Percentiles rank a stretch among this genome's conserved stretches.
phyloP scores from a whole-genome alignment of 2,888 invertebrate genomes.

The Synergus itoensis region DNA sequence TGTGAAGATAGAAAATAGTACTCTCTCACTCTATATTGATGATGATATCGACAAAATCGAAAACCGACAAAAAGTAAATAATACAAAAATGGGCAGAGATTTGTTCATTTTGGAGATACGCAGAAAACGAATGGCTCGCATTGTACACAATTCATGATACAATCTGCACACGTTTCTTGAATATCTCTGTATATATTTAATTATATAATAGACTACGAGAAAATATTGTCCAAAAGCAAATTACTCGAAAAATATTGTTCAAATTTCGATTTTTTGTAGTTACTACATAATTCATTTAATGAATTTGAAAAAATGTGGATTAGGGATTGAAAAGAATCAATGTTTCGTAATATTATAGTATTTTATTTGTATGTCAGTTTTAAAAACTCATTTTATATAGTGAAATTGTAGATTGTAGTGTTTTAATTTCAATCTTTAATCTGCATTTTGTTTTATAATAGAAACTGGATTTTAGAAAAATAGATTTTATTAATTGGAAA shows the following conservation, averaged over 20 bases:
- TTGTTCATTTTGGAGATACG: conserved; percentile 66
- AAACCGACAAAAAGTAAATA: conserved; percentile 66
- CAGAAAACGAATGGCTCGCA: conserved; percentile 48
- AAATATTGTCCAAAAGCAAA: conserved; percentile 33
- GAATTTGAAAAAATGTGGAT: not conserved
- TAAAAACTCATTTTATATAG: not conserved
- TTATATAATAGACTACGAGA: conserved; percentile 26
- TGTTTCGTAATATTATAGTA: not conserved
- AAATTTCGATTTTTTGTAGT: not conserved
- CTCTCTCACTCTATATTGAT: conserved; percentile 78
- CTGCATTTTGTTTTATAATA: conserved; percentile 7
- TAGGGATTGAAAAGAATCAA: conserved; percentile 13
- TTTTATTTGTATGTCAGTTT: not conserved
- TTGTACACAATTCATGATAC: conserved; percentile 46
- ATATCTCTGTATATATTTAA: conserved; percentile 54
- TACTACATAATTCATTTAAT: not conserved
- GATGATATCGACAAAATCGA: conserved; percentile 65
- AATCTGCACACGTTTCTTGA: conserved; percentile 52
- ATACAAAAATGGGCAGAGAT: conserved; percentile 53
- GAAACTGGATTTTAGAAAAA: not conserved
- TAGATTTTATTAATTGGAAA: not conserved
- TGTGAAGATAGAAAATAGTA: conserved; percentile 79
- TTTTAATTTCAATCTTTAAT: conserved; percentile 19
- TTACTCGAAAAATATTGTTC: conserved; percentile 46
- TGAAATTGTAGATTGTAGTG: not conserved